These are phyloP conservation scores for Chrysolina americana DNA, from an alignment of 2,888 invertebrate species.

Conservation along the genomic window DNA sequence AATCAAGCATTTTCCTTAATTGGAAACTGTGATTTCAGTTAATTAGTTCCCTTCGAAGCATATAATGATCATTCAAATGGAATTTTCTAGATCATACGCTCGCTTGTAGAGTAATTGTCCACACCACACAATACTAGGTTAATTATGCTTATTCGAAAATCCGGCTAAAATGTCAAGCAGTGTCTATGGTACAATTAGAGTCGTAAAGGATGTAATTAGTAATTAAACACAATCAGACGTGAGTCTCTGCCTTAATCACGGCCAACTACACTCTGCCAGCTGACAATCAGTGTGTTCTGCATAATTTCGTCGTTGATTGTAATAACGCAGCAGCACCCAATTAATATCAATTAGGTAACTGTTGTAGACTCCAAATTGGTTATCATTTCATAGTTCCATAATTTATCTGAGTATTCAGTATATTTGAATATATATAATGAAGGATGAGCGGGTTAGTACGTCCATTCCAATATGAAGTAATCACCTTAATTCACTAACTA, in stretches of 20 bases:
- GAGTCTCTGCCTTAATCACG: slow-evolving; percentile 60
- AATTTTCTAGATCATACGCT: not conserved
- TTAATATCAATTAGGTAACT: slow-evolving; percentile 63
- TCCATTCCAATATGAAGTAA: not conserved
- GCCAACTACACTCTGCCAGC: slow-evolving; percentile 55
- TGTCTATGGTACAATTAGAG: slow-evolving; percentile 34
- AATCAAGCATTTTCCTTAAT: too few species aligned
- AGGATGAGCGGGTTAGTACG: not conserved
- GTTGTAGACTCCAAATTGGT: slow-evolving; percentile 50
- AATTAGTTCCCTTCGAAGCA: not conserved
- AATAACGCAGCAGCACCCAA: slow-evolving; percentile 61
- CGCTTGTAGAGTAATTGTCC: not conserved
- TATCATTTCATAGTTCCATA: slow-evolving; percentile 46
- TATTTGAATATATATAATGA: slow-evolving; percentile 11
- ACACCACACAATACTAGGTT: slow-evolving; percentile 17
- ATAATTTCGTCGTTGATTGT: slow-evolving; percentile 63
- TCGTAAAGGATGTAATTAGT: slow-evolving; percentile 56
- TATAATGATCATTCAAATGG: not conserved
- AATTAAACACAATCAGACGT: slow-evolving; percentile 63
- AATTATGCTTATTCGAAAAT: slow-evolving; percentile 43
- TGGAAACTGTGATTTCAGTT: not conserved
- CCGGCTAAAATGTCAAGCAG: slow-evolving; percentile 37
- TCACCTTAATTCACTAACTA: too few species aligned
- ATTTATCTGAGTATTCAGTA: not conserved
- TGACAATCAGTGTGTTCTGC: slow-evolving; percentile 61